A percentile compares a stretch with the other conserved stretches of the same genome.
These are phyloP conservation scores for Itoplectis maculator DNA, from an alignment of 2,888 invertebrate genomes.

Conservation along the genomic window DNA sequence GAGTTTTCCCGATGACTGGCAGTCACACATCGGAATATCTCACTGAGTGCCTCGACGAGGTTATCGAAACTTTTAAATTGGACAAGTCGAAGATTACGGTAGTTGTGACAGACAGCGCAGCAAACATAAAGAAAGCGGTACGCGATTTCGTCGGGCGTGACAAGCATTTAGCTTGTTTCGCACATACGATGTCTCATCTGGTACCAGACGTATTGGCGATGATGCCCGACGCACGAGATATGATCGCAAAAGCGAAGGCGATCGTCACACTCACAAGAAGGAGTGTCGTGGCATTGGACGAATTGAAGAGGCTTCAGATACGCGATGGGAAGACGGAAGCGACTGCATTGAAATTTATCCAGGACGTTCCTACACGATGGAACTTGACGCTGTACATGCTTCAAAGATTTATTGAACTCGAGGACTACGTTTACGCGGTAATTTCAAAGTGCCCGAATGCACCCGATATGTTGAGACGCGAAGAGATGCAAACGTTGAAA, in stretches of 20 bases:
- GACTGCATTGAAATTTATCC: conserved; percentile 58
- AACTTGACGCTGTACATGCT: conserved; percentile 65
- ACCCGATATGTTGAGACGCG: conserved; percentile 64
- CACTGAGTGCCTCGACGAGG: conserved; percentile 39
- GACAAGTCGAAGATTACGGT: conserved; percentile 38
- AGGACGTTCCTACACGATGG: conserved; percentile 68
- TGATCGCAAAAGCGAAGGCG: conserved; percentile 65
- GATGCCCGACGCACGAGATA: conserved; percentile 42
- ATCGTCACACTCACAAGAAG: conserved; percentile 66
- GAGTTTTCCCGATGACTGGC: conserved; percentile 64
- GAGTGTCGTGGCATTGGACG: conserved; percentile 66
- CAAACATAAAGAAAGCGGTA: conserved; percentile 66
- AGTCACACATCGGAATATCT: conserved; percentile 68
- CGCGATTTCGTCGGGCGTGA: conserved; percentile 33
- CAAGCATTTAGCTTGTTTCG: conserved; percentile 67
- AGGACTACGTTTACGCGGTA: conserved; percentile 64
- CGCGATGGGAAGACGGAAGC: conserved; percentile 66
- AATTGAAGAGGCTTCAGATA: conserved; percentile 63
- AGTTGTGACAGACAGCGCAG: conserved; percentile 60
- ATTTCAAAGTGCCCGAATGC: conserved; percentile 62
- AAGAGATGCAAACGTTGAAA: conserved; percentile 62
- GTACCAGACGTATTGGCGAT: conserved; percentile 43
- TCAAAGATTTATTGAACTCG: conserved; percentile 64
- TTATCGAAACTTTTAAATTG: conserved; percentile 54
- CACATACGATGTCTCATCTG: conserved; percentile 64